Conservation (phyloP, 2,797 vertebrate species). For the Tapera naevia region DNA sequence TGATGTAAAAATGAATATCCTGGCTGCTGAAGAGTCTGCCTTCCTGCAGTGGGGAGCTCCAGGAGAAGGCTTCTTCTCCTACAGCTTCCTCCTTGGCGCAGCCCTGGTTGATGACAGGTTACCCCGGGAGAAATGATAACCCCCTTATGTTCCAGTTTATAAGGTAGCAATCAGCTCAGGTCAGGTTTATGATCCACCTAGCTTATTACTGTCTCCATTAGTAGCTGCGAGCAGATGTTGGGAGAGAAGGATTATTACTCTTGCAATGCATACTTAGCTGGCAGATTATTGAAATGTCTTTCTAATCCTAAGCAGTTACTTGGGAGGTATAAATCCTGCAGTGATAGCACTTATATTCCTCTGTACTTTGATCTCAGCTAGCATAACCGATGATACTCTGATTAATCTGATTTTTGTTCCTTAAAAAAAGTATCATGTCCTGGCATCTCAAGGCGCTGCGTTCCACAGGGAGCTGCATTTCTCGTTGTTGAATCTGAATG, state of each 20-base stretch:
- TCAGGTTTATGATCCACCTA: constrained; percentile 58
- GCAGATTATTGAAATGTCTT: constrained; percentile 64
- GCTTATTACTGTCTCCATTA: constrained; percentile 62
- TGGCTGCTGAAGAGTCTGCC: not conserved
- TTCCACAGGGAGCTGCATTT: not conserved
- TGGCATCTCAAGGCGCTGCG: not conserved
- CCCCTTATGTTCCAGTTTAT: constrained; percentile 3
- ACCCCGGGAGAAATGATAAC: not conserved
- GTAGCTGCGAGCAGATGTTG: constrained; percentile 59
- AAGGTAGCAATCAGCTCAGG: constrained; percentile 39
- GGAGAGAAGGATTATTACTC: constrained; percentile 59
- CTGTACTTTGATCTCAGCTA: constrained; percentile 51
- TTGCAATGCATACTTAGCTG: constrained; percentile 37
- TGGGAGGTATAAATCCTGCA: constrained; percentile 55
- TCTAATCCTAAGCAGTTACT: constrained; percentile 54
- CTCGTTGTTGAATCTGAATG: not conserved
- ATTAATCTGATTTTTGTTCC: constrained; percentile 43
- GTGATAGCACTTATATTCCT: constrained; percentile 42
- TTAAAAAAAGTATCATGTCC: not conserved
- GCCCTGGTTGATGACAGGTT: not conserved
- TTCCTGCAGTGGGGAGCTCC: not conserved
- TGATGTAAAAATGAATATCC: not conserved
- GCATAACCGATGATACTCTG: constrained; percentile 13
- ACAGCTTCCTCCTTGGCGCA: rapidly evolving
- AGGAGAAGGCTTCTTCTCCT: not conserved